Percentiles rank a stretch among this genome's conserved stretches.
Evolutionary conservation across 2,888 invertebrate species (phyloP).

Genomic region (Eupithecia insigniata): DNA sequence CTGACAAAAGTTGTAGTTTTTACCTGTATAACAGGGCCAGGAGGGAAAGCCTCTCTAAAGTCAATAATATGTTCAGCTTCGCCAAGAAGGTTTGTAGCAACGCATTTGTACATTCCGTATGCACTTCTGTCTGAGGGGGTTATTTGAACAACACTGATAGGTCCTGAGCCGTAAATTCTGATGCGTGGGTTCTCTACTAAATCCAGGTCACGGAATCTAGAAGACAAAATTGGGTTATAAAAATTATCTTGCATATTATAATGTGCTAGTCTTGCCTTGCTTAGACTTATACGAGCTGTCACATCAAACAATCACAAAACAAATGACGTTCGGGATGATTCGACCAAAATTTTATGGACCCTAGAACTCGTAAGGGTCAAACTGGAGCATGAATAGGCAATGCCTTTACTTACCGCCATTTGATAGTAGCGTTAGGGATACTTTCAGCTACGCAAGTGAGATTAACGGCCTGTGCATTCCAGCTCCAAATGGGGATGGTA

Average conservation of each 20-base stretch:
- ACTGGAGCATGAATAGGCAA: not conserved
- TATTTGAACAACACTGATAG: constrained; percentile 88
- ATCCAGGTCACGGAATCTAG: constrained; percentile 80
- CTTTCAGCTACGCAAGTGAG: constrained; percentile 94
- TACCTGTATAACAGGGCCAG: constrained; percentile 85
- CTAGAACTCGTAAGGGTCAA: not conserved
- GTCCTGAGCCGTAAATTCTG: constrained; percentile 87
- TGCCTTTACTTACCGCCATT: constrained; percentile 86
- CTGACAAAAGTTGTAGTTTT: constrained; percentile 38
- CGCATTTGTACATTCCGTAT: constrained; percentile 91
- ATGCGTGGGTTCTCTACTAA: constrained; percentile 84
- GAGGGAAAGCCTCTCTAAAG: constrained; percentile 89
- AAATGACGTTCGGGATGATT: not conserved
- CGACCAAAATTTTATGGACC: not conserved
- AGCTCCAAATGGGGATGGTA: constrained; percentile 91
- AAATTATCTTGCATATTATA: not conserved
- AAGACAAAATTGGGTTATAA: constrained; percentile 3
- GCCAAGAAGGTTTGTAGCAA: constrained; percentile 91
- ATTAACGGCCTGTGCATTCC: constrained; percentile 92
- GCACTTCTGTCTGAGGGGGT: constrained; percentile 86
- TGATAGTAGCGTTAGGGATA: constrained; percentile 95
- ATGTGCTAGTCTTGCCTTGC: not conserved
- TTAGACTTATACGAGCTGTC: not conserved
- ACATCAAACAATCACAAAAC: not conserved
- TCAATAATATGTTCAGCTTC: constrained; percentile 87